phyloP scores from a whole-genome alignment of 2,113 vertebrate genomes.

The Hipposideros armiger region DNA sequence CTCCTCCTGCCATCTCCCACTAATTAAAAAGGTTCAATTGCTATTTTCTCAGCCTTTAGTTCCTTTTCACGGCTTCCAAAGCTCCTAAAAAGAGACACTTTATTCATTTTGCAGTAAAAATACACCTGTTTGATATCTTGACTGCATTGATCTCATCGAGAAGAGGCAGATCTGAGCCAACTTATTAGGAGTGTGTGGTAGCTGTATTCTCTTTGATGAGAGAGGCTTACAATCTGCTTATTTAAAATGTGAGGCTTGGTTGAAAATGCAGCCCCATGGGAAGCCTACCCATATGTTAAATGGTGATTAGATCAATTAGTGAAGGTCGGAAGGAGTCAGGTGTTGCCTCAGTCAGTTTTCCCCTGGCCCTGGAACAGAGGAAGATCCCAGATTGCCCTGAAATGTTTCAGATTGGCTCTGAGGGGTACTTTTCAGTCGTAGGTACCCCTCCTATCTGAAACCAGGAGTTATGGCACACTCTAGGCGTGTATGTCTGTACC shows the following conservation, averaged over 20 bases:
- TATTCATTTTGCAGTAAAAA: neutral
- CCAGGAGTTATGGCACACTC: no score
- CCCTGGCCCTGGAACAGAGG: neutral
- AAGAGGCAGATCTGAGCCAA: neutral
- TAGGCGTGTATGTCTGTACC: neutral
- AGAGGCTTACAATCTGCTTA: neutral
- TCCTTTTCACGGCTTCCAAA: conserved; percentile 33
- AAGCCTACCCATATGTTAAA: neutral
- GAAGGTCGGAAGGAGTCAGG: neutral
- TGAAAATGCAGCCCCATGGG: neutral
- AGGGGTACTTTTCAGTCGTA: neutral
- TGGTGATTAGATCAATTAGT: neutral
- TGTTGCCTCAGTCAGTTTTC: neutral
- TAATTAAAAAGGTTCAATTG: conserved; percentile 47
- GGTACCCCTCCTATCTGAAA: neutral
- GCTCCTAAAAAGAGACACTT: conserved; percentile 51
- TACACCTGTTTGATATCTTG: neutral
- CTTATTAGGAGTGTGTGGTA: neutral
- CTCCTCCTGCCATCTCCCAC: neutral
- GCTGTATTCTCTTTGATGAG: neutral
- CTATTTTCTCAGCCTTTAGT: conserved; percentile 13
- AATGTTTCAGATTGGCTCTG: neutral
- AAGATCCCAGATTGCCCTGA: neutral
- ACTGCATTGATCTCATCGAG: neutral
- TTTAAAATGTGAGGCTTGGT: neutral